These are phyloP conservation scores for Callyntrura guangdongensis DNA, from an alignment of 2,888 invertebrate genomes.

Conservation along the genomic window DNA sequence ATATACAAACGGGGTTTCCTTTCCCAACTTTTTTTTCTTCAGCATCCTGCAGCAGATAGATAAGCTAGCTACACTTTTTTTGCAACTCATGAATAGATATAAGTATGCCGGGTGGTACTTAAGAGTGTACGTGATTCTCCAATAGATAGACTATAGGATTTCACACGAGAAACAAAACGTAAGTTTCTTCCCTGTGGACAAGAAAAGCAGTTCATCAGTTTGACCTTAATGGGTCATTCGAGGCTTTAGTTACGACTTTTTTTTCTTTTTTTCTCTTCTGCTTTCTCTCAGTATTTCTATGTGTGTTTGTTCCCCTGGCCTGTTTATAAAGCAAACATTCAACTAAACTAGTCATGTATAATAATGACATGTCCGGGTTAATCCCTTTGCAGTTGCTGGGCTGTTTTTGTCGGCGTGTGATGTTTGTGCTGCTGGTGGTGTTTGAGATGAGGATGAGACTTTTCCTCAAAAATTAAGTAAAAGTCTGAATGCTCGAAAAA, in stretches of 20 bases:
- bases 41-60: not conserved
- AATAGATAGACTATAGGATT: slow-evolving; percentile 47
- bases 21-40: slow-evolving; percentile 40
- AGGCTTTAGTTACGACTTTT: slow-evolving; percentile 63
- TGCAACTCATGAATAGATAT: slow-evolving; percentile 11
- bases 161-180: slow-evolving; percentile 33
- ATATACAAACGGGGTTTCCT: slow-evolving; percentile 14
- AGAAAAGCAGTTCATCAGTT: slow-evolving; percentile 73
- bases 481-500: slow-evolving; percentile 36
- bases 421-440: not conserved
- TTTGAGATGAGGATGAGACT: not conserved
- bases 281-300: slow-evolving; percentile 20
- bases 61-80: not conserved
- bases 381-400: not conserved
- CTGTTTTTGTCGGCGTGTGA: not conserved
- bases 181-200: not conserved
- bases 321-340: not conserved
- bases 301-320: not conserved
- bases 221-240: slow-evolving; percentile 77
- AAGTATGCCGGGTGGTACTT: not conserved
- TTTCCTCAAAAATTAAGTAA: not conserved
- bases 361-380: slow-evolving; percentile 39
- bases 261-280: not conserved
- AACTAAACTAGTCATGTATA: not conserved
- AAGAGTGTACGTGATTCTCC: slow-evolving; percentile 33